Evolutionary conservation across 1,140 invertebrate genomes (phyloP), one percentile per base, ranked within the genome.

Genomic region (Penaeus japonicus): DNA sequence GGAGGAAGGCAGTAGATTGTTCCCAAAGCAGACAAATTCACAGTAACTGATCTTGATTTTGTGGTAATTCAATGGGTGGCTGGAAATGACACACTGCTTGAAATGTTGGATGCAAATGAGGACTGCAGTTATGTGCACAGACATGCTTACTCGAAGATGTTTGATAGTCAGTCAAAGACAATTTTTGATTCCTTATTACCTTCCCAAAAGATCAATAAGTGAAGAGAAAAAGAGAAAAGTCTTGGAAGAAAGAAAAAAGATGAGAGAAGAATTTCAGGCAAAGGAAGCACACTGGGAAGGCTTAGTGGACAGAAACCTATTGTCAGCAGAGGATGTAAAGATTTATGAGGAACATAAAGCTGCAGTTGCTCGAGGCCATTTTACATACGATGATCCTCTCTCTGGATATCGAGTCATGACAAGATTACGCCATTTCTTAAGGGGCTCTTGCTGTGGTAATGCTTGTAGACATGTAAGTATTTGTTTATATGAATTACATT

Each of bases 321-420:
- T 91, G 27, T 89, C 80, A 22, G 84, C 84, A 59, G 87, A 86
- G 77, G 92, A 91, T 79, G 87, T 86, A 70, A 81, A 55, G 39
- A 91, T 92, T 27, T 87, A 91, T 73, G 65, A 89, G 30, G 57
- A 78, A 55, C 91, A 92, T 81, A 81, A 90, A 55, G 80, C 87
- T 24, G 91, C 91, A 82, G 84, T 92, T 27, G 75, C 73, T 47
- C 81, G 82, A 35, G 89, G 91, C 27, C 91, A 92, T 81, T 92
- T 91, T 84, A 92, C 91, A 35, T 92, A 92, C 84, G 88, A 91
- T 75, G 92, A 92, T 87, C 91, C 91, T 18, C 30, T 85, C 85
- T 89, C 90, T 77, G 62, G 91, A 78, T 65, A 85, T 39, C 89
- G 89, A 75, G 89, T 92, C 70, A 81, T 92, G 86, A 92, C 91